Conservation (phyloP, 2,888 invertebrate genomes). For the Fragum whitleyi region DNA sequence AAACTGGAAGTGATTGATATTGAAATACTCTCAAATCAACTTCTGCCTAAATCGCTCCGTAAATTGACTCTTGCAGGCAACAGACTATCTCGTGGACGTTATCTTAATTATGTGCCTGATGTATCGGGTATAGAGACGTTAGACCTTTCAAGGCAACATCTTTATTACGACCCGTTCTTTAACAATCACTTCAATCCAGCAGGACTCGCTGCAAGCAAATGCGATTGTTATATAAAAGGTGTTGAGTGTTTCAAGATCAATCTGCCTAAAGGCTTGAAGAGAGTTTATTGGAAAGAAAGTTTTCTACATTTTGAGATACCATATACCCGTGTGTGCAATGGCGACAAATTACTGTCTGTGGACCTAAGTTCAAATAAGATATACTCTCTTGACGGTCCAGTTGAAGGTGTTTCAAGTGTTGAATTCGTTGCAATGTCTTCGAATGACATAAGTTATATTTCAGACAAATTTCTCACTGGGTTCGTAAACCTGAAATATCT, state of each 20-base stretch:
- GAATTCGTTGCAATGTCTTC: slow-evolving; percentile 51
- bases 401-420: slow-evolving; percentile 47
- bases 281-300: slow-evolving; percentile 42
- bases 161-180: slow-evolving; percentile 48
- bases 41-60: slow-evolving; percentile 26
- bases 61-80: slow-evolving; percentile 51
- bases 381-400: slow-evolving; percentile 33
- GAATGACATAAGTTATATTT: slow-evolving; percentile 41
- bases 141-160: slow-evolving; percentile 56
- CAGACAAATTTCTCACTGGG: slow-evolving; percentile 31
- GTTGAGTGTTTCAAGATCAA: background rate
- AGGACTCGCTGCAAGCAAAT: background rate
- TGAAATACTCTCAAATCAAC: background rate
- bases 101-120: slow-evolving; percentile 12
- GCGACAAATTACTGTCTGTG: slow-evolving; percentile 23
- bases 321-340: slow-evolving; percentile 25
- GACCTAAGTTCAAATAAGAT: slow-evolving; percentile 59
- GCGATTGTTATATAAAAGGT: background rate
- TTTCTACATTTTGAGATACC: slow-evolving; percentile 30
- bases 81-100: slow-evolving; percentile 42
- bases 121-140: slow-evolving; percentile 20
- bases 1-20: slow-evolving; percentile 57
- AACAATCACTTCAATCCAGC: background rate
- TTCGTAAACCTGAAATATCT: slow-evolving; percentile 38
- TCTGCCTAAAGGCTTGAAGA: slow-evolving; percentile 1